Evolutionary conservation across 1,140 invertebrate species (phyloP), one percentile per base, ranked within the genome.

Genomic region (Orussus abietinus): DNA sequence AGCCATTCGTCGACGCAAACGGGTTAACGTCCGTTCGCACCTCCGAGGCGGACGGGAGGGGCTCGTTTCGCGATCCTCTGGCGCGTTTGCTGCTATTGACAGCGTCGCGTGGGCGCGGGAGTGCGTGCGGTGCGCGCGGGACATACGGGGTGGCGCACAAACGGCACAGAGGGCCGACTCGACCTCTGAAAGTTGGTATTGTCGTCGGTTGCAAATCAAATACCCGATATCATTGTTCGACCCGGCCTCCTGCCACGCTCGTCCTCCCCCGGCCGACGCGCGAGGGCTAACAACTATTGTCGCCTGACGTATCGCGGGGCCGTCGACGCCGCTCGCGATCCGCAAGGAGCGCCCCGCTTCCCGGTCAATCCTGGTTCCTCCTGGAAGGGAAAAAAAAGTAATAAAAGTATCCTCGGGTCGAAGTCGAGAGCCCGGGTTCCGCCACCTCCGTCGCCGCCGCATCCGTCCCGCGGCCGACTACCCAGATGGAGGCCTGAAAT

Each of bases 191-290:
- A 57, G 54, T 52, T 51, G 49, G 54, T 57, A 66, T 65, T 64
- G 64, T 65, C 62, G 59, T 63, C 59, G 62, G 57, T 64, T 65
- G 57, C 64, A 65, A 67, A 65, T 65, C 64, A 64, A 65, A 67
- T 64, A 63, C 57, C 59, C 62, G 59, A 66, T 65, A 65, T 66
- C 62, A 62, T 66, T 65, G 62, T 64, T 62, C 60, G 49, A 40
- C 61, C 59, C 51, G 48, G 48, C 43, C 44, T 40, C 40, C 41
- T 33, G 7, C 41, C 36, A 10, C 44, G 41, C 48, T 44, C 47
- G 11, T 40, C 21, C 31, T 29, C 35, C 47, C 43, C 17, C 39
- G 34, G 19, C 43, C 35, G 31, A 5, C 31, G 5, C 5, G 5
- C n/a, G 29, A 14, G 11, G 5, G 29, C 55, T 57, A 53, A 57